A percentile compares a stretch with the other conserved stretches of the same genome.
These are phyloP conservation scores for Habropoda laboriosa DNA, from an alignment of 1,140 invertebrate genomes.

Conservation along the genomic window DNA sequence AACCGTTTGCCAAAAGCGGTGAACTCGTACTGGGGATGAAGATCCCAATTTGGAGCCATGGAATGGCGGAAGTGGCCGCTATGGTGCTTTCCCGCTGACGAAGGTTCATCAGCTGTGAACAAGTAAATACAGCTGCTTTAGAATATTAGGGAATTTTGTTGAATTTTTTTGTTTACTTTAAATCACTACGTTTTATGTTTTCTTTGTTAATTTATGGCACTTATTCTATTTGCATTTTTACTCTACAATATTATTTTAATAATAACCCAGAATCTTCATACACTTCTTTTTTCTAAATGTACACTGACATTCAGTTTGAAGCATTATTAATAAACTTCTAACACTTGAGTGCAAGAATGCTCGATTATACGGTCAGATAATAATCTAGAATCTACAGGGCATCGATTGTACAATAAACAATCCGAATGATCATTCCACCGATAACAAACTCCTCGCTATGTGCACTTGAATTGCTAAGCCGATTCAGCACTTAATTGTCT, in stretches of 20 bases:
- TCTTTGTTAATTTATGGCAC: no score
- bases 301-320: no score
- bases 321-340: no score
- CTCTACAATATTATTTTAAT: no score
- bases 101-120: slow-evolving; percentile 60
- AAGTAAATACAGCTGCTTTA: neutral
- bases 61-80: slow-evolving; percentile 86
- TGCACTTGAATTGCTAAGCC: neutral
- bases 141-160: no score
- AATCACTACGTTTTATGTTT: no score
- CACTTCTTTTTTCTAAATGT: no score
- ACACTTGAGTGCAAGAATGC: neutral
- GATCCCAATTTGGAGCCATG: slow-evolving; percentile 86
- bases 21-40: slow-evolving; percentile 87
- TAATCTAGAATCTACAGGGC: neutral
- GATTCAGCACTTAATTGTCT: neutral
- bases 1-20: slow-evolving; percentile 84
- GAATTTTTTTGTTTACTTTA: no score
- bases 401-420: neutral
- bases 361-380: slow-evolving; percentile 11
- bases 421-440: neutral
- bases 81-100: slow-evolving; percentile 77
- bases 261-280: no score
- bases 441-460: neutral
- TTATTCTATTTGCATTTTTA: no score